Evolutionary conservation across 2,113 vertebrate genomes (phyloP), one percentile per base, ranked within the genome.

Genomic region (Cervus canadensis): DNA sequence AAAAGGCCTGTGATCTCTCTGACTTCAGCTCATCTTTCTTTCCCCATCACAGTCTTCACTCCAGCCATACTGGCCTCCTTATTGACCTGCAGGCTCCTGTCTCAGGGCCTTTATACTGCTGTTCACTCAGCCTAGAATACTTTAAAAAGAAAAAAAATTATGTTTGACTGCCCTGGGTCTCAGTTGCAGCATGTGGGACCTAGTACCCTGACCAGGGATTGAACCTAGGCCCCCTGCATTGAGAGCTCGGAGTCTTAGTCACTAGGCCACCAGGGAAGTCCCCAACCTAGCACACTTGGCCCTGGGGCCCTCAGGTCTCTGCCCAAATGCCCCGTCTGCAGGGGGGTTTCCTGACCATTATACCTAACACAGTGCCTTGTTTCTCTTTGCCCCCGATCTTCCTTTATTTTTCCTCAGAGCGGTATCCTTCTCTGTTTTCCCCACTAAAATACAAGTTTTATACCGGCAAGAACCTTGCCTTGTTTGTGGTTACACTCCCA

Each of bases 71-170:
- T 6, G 67, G 25, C 59, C 67, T 64, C 45, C 40, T 67, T 25
- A 16, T 2, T 36, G 36, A 60, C 59, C 59, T 33, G 36, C 36
- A 8, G 62, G 45, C 48, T 54, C 57, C 81, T 36, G 15, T 43
- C 48, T 87, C 94, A 57, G 60, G 21, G 28, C 36, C 93, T 90
- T 48, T 71, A n/a, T 71, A 43, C 15, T 60, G 62, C 25, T 78
- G 2, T 30, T 71, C 45, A 60, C 52, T 64, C 45, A 45, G 88
- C 57, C 45, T 26, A 16, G 50, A 78, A 78, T 12, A 60, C 3
- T 33, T 48, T 15, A 26, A 76, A 26, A 26, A 76, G 5, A 74
- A 40, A 71, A 74, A 43, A 76, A 43, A 76, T 74, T 25, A 43
- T 7, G 40, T 43, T 43, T 76, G 40, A 76, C 6, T 76, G 12